Percentiles rank a stretch among this genome's conserved stretches.
phyloP scores from a whole-genome alignment of 1,140 invertebrate species.

The Heliconius nattereri region DNA sequence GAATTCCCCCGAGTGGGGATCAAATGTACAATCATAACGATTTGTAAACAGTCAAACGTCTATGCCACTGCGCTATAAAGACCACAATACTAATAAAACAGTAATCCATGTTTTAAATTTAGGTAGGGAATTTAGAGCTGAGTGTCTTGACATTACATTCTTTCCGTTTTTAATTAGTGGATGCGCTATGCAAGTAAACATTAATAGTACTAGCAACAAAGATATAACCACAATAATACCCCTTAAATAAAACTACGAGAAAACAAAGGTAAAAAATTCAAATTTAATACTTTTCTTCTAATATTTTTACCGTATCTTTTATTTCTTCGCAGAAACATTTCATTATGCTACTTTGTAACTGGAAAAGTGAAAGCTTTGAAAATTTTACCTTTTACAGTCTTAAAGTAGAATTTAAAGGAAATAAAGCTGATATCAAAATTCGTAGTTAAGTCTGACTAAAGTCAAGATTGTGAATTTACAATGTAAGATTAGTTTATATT shows the following conservation, averaged over 20 bases:
- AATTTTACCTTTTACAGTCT: conserved; percentile 2
- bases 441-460: not conserved
- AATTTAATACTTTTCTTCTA: not conserved
- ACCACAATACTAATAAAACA: no score
- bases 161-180: no score
- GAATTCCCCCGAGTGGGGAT: no score
- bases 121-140: no score
- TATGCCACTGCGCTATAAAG: no score
- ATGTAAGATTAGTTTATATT: not conserved
- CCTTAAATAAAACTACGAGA: not conserved
- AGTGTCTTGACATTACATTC: no score
- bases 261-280: not conserved
- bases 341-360: not conserved
- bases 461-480: not conserved
- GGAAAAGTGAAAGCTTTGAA: conserved; percentile 6
- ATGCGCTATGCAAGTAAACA: no score
- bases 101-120: no score
- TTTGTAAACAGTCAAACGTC: no score
- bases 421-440: not conserved
- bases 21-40: no score
- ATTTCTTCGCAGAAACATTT: not conserved
- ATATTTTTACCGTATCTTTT: not conserved
- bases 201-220: no score
- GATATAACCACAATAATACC: no score
- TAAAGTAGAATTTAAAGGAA: not conserved